Conservation (phyloP, 2,113 vertebrate species). For the Ivindomyrus marchei region DNA sequence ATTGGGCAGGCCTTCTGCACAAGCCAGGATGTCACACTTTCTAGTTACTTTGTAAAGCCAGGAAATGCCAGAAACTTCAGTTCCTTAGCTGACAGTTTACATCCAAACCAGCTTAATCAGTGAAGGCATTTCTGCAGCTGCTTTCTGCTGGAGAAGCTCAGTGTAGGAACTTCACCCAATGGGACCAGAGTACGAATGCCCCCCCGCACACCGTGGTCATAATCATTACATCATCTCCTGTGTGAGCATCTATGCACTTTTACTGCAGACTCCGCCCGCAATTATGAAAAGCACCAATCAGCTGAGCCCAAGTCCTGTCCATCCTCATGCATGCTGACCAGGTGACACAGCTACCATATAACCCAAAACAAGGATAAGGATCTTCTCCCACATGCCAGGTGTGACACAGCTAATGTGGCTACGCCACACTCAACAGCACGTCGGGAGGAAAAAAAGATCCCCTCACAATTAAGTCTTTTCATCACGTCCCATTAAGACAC, state of each 20-base stretch:
- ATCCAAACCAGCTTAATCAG: not conserved
- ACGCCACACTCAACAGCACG: not conserved
- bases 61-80: not conserved
- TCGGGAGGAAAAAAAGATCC: not conserved
- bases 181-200: not conserved
- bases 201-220: too few relatives aligned
- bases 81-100: not conserved
- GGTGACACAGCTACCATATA: not conserved
- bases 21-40: conserved; percentile 24
- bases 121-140: not conserved
- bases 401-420: not conserved
- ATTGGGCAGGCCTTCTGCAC: conserved; percentile 1
- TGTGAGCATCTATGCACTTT: not conserved
- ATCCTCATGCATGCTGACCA: not conserved
- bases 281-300: not conserved
- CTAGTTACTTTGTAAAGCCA: not conserved
- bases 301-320: not conserved
- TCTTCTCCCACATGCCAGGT: not conserved
- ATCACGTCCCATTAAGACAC: not conserved
- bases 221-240: not conserved
- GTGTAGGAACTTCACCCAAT: not conserved
- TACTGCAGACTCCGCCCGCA: not conserved
- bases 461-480: not conserved
- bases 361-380: not conserved
- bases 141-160: not conserved